Conservation (phyloP, 2,113 vertebrate species). For the Leptocoma aspasia region DNA sequence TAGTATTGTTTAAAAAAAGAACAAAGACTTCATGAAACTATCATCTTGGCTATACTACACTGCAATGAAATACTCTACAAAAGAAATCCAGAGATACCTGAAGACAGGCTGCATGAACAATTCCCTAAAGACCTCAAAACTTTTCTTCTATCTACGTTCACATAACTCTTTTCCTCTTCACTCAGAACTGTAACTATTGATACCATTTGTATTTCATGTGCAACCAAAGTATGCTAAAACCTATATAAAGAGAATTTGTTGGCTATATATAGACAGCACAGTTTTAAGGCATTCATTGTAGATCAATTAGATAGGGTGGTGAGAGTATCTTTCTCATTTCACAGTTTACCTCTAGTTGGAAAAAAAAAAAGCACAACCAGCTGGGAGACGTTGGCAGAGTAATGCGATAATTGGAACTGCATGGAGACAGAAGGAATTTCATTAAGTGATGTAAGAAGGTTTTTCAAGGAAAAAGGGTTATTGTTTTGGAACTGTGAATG, state of each 20-base stretch:
- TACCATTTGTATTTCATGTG: neutral
- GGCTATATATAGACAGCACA: neutral
- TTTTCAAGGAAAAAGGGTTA: neutral
- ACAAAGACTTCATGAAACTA: neutral
- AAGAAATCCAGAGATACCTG: neutral
- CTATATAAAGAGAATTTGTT: neutral
- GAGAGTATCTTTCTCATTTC: neutral
- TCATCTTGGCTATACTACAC: neutral
- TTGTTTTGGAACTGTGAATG: neutral
- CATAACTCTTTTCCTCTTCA: neutral
- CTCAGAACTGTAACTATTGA: neutral
- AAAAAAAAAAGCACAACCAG: neutral
- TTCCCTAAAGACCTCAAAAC: neutral
- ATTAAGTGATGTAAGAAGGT: neutral
- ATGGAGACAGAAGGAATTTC: neutral
- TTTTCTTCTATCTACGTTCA: neutral
- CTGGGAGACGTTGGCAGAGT: neutral
- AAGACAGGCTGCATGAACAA: neutral
- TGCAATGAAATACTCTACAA: neutral
- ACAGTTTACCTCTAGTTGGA: neutral
- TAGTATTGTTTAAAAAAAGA: neutral
- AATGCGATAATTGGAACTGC: neutral
- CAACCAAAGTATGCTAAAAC: neutral
- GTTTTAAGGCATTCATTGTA: neutral
- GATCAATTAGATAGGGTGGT: neutral